Evolutionary conservation across 1,140 invertebrate species (phyloP).

Genomic region (Caenorhabditis tropicalis): DNA sequence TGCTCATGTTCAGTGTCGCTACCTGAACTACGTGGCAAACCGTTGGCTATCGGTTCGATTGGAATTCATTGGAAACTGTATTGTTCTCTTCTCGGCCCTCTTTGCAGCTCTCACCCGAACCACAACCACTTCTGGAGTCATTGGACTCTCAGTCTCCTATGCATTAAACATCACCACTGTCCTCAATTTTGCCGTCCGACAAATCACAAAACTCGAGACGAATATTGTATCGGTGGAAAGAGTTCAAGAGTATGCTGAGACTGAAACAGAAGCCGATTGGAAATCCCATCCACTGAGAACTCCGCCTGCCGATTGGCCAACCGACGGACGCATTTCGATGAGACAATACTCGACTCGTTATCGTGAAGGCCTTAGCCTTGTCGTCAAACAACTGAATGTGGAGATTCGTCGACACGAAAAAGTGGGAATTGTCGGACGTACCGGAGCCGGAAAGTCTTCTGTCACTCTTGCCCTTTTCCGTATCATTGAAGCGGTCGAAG

Average conservation of each 20-base stretch:
- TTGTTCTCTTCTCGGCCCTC: conserved; percentile 75
- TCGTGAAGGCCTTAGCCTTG: conserved; percentile 76
- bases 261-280: conserved; percentile 74
- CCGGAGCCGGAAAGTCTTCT: conserved; percentile 76
- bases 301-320: conserved; percentile 67
- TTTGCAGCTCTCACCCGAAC: conserved; percentile 72
- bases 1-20: conserved; percentile 64
- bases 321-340: conserved; percentile 63
- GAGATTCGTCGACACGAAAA: conserved; percentile 80
- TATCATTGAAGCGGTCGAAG: conserved; percentile 74
- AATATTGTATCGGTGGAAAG: conserved; percentile 96
- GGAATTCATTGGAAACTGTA: conserved; percentile 75
- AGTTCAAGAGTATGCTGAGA: conserved; percentile 93
- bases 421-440: conserved; percentile 74
- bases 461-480: conserved; percentile 75
- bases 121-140: conserved; percentile 71
- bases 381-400: conserved; percentile 80
- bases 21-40: conserved; percentile 69
- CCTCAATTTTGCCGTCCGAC: conserved; percentile 92
- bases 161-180: conserved; percentile 82
- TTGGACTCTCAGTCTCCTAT: conserved; percentile 73
- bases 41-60: conserved; percentile 75
- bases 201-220: conserved; percentile 95
- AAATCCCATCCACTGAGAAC: conserved; percentile 50
- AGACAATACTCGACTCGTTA: conserved; percentile 68